phyloP scores from a whole-genome alignment of 2,888 invertebrate genomes.

The Caenorhabditis macrosperma region DNA sequence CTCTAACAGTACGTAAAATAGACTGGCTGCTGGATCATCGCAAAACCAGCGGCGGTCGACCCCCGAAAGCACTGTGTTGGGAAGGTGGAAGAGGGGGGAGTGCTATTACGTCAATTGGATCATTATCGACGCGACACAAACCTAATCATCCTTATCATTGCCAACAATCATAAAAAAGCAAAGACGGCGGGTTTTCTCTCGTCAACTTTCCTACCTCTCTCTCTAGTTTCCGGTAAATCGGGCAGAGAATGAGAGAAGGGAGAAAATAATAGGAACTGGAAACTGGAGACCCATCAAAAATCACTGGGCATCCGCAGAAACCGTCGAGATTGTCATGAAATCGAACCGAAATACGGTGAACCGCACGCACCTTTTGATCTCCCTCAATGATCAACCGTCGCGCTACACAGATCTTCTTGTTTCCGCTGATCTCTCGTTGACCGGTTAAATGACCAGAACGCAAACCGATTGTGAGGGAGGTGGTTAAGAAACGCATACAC shows the following conservation, averaged over 20 bases:
- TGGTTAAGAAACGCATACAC: background rate
- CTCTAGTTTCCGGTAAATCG: conserved; percentile 6
- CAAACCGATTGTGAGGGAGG: background rate
- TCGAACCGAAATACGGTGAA: no score
- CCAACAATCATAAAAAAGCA: conserved; percentile 32
- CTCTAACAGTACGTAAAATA: no score
- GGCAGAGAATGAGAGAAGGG: background rate
- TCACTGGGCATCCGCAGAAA: no score
- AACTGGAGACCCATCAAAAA: background rate
- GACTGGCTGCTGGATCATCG: conserved; percentile 37
- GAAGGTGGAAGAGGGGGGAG: conserved; percentile 34
- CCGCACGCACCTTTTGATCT: background rate
- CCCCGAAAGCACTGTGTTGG: conserved; percentile 35
- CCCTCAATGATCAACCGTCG: conserved; percentile 23
- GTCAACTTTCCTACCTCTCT: background rate
- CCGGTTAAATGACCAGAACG: conserved; percentile 43
- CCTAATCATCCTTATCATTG: conserved; percentile 28
- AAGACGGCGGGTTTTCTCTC: conserved; percentile 3
- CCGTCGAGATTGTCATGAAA: no score
- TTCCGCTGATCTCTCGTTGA: conserved; percentile 43
- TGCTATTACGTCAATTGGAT: conserved; percentile 58
- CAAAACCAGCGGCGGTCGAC: conserved; percentile 12
- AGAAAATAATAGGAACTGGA: background rate
- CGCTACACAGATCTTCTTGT: conserved; percentile 5
- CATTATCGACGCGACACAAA: conserved; percentile 25